phyloP scores from a whole-genome alignment of 2,113 vertebrate species.

The Furnarius figulus region DNA sequence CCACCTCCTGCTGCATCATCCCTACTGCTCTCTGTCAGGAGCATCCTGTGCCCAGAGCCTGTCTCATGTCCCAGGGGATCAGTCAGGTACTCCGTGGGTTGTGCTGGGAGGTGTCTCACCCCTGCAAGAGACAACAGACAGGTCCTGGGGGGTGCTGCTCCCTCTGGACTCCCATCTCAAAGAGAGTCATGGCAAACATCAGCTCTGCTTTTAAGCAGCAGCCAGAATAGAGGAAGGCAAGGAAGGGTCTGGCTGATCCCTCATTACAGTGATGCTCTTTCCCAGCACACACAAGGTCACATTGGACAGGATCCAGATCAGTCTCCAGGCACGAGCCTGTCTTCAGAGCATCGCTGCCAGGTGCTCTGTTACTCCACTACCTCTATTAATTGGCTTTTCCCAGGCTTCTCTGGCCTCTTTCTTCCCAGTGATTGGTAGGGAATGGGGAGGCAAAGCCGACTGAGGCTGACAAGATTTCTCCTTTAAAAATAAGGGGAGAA shows the following conservation, averaged over 20 bases:
- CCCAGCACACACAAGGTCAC: accelerated
- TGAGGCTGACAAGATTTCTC: constrained; percentile 53
- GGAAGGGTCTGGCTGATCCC: background rate
- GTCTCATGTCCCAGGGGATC: accelerated
- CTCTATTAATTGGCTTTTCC: constrained; percentile 39
- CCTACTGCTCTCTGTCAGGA: background rate
- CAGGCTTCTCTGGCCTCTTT: background rate
- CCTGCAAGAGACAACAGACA: no score
- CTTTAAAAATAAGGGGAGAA: background rate
- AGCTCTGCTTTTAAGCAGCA: background rate
- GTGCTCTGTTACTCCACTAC: background rate
- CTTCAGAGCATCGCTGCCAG: background rate
- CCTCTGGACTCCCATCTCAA: accelerated
- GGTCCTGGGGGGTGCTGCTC: accelerated
- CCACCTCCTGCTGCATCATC: background rate
- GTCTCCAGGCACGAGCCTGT: background rate
- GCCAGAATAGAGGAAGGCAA: background rate
- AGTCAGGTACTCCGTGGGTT: accelerated
- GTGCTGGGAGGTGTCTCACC: background rate
- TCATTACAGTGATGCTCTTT: background rate
- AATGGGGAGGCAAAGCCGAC: background rate
- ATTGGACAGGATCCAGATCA: background rate
- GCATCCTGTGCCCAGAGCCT: accelerated
- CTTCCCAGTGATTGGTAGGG: background rate
- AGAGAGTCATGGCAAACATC: background rate